Conservation (phyloP, 2,113 vertebrate species). For the Dicrurus megarhynchus region DNA sequence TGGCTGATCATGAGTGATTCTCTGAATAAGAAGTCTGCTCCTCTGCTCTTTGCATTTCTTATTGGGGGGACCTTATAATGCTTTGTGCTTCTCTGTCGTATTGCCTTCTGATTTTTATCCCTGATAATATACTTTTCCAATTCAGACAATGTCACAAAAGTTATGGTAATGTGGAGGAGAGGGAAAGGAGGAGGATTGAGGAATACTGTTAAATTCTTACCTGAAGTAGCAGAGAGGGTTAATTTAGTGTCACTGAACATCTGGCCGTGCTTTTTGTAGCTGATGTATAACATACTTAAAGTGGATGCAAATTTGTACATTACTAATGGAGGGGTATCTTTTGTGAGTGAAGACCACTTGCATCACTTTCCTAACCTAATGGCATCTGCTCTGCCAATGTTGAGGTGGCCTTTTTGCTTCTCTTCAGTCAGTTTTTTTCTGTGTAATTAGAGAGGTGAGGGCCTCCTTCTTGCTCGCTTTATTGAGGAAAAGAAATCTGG, state of each 20-base stretch:
- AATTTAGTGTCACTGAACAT: neutral
- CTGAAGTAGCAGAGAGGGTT: neutral
- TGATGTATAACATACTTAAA: fast-evolving
- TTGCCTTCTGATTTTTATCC: neutral
- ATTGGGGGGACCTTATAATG: neutral
- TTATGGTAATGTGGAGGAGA: neutral
- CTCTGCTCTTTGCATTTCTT: neutral
- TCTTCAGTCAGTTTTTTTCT: neutral
- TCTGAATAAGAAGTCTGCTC: neutral
- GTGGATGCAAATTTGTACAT: neutral
- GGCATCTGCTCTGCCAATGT: neutral
- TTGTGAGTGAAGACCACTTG: neutral
- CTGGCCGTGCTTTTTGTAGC: neutral
- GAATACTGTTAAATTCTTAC: neutral
- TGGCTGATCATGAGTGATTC: neutral
- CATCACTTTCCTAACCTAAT: neutral
- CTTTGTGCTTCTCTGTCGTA: neutral
- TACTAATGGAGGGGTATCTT: neutral
- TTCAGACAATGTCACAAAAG: neutral
- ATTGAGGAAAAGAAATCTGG: neutral
- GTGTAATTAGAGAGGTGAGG: neutral
- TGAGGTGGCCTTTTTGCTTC: neutral
- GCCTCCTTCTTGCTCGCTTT: neutral
- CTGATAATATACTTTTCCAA: neutral
- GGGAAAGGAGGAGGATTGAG: neutral